Evolutionary conservation across 2,888 invertebrate species (phyloP), one percentile per base, ranked within the genome.

Genomic region (Rhagium mordax): DNA sequence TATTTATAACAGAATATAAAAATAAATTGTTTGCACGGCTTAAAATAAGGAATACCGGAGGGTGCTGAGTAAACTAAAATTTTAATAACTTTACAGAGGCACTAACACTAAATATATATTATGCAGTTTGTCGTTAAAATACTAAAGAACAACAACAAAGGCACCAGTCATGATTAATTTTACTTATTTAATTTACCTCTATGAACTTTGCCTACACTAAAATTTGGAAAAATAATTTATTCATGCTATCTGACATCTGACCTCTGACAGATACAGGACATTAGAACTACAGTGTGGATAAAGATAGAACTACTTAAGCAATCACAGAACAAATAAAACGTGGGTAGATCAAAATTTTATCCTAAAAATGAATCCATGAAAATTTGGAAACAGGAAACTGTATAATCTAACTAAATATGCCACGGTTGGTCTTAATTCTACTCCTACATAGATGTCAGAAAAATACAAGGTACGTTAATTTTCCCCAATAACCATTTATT

Each of bases 1-100:
- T 59, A 59, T 59, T 59, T 59, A 59, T 59, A 59, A 59, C 33
- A 16, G 3, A 33, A 59, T 59, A 33, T 59, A 29, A 59, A 59
- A 59, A 59, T 59, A 59, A 16, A 18, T 59, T 33, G 33, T 59
- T 59, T 59, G 59, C 33, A 15, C 13, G 27, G 5, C 20, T 18
- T 24, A 24, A 20, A 20, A n/a, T 24, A 21, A 21, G 13, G 13
- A 53, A 3, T 49, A n/a, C 3, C 41, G 13, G 3, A 3, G n/a
- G 6, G 24, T 24, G 24, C 41, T 13, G n/a, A 41, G n/a, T n/a
- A 13, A 41, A n/a, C n/a, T 13, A 41, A 41, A 13, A n/a, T 41
- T n/a, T 41, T 41, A 2, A 41, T n/a, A n/a, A 10, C 10, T 13
- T 41, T 41, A n/a, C 4, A 41, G 3, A n/a, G 5, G n/a, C 41